Base-by-base conservation (phyloP, 2,113 vertebrate genomes). In the Pseudopodoces humilis region DNA sequence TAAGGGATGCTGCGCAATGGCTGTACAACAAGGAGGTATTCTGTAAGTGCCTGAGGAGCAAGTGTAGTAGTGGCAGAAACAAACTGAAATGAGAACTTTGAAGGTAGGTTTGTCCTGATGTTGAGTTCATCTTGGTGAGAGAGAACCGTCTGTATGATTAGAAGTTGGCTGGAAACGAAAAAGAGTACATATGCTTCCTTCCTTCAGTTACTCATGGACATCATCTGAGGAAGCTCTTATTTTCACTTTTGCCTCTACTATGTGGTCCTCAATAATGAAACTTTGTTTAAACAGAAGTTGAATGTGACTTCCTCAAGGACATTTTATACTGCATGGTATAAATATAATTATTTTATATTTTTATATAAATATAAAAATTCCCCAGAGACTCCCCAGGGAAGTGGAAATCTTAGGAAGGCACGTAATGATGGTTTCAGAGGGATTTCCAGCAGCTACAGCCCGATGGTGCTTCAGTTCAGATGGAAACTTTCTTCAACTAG, bases 11-110 rank as follows among this genome's bases (percentile, higher is more conserved):
- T 47, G 7, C 2, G 16, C 58, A 37, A 46, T 74, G 83, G 17
- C 23, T 81, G 85, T 64, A 78, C 1, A 22, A 86, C 86, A 91
- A 83, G 90, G 49, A 93, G 23, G 8, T 62, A 20, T 83, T 93
- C 90, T 86, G 37, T 67, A 86, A 82, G 37, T 18, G 80, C 79
- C 93, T 75, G 56, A 95, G 88, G 83, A 94, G 30, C 56, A 90
- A 90, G 72, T 0, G 0, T 67, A 60, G 31, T 22, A 74, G 68
- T 27, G 27, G 50, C 55, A 70, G 80, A 64, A 88, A 46, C 83
- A 94, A 90, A 92, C 2, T 80, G 88, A 81, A 92, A 78, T 43
- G 58, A 69, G 76, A 79, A 33, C 60, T 80, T 87, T 68, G 49
- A 44, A 88, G 86, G 31, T 49, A 60, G 33, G 18, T 78, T 93